Conservation (phyloP, 2,797 vertebrate genomes). For the Antrozous pallidus region DNA sequence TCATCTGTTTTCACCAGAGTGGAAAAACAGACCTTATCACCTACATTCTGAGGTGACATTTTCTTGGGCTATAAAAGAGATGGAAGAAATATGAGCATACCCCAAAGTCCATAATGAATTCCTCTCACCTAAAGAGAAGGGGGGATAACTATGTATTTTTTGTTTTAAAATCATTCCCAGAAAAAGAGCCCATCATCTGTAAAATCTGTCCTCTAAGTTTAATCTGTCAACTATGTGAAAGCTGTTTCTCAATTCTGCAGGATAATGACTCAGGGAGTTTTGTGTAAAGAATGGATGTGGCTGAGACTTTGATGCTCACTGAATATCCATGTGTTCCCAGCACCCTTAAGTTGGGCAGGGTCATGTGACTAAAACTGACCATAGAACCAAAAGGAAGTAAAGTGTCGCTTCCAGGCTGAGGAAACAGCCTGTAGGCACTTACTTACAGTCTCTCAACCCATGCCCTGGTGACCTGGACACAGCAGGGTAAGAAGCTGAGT, state of each 20-base stretch:
- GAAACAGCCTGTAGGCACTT: neutral
- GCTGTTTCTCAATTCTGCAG: neutral
- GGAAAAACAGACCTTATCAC: conserved; percentile 20
- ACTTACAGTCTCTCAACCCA: neutral
- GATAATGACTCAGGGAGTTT: neutral
- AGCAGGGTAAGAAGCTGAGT: neutral
- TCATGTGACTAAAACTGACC: neutral
- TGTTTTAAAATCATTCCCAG: conserved; percentile 28
- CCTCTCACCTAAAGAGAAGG: neutral
- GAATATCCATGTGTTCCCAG: neutral
- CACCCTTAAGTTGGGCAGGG: neutral
- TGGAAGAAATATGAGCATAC: neutral
- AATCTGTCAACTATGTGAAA: neutral
- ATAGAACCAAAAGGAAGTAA: neutral
- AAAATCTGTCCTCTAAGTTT: neutral
- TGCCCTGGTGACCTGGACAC: neutral
- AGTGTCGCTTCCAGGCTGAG: neutral
- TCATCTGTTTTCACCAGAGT: neutral
- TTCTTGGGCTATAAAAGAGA: neutral
- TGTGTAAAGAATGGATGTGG: neutral
- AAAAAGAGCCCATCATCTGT: neutral
- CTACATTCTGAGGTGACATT: neutral
- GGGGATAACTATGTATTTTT: neutral
- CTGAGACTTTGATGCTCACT: neutral
- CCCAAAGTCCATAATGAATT: neutral